Conservation (phyloP, 2,888 invertebrate species). For the Orthosia gothica region DNA sequence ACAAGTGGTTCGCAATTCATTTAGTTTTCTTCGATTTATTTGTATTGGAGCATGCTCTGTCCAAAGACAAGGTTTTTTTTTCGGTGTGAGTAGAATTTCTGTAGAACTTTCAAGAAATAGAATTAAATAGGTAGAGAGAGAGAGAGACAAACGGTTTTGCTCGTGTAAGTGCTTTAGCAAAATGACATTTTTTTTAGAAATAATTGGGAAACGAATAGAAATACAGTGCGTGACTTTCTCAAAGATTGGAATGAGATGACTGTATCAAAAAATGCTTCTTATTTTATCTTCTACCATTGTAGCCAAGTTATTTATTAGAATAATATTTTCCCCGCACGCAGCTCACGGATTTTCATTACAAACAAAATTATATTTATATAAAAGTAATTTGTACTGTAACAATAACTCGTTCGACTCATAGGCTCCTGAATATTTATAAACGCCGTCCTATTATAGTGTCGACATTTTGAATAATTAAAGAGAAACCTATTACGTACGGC, state of each 20-base stretch:
- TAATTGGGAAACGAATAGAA: not conserved
- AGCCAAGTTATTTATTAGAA: conserved; percentile 22
- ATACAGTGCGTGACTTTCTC: too few species aligned
- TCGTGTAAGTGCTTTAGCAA: not conserved
- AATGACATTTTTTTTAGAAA: not conserved
- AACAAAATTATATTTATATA: conserved; percentile 51
- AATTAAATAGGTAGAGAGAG: not conserved
- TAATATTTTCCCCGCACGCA: conserved; percentile 31
- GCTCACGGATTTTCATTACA: conserved; percentile 42
- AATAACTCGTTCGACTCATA: conserved; percentile 70
- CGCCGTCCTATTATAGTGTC: conserved; percentile 85
- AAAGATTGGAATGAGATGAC: conserved; percentile 21
- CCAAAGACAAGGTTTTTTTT: conserved; percentile 10
- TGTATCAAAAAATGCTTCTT: not conserved
- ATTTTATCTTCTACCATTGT: conserved; percentile 15
- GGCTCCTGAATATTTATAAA: conserved; percentile 87
- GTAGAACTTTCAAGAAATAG: not conserved
- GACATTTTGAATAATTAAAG: conserved; percentile 89
- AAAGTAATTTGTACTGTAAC: conserved; percentile 67
- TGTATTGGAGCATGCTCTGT: not conserved
- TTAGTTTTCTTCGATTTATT: conserved; percentile 24
- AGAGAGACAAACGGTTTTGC: not conserved
- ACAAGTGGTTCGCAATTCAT: conserved; percentile 53
- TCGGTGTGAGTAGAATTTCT: not conserved
- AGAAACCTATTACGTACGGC: conserved; percentile 80